These are phyloP conservation scores for Drosophila miranda DNA, from an alignment of 1,140 invertebrate genomes.

Conservation along the genomic window DNA sequence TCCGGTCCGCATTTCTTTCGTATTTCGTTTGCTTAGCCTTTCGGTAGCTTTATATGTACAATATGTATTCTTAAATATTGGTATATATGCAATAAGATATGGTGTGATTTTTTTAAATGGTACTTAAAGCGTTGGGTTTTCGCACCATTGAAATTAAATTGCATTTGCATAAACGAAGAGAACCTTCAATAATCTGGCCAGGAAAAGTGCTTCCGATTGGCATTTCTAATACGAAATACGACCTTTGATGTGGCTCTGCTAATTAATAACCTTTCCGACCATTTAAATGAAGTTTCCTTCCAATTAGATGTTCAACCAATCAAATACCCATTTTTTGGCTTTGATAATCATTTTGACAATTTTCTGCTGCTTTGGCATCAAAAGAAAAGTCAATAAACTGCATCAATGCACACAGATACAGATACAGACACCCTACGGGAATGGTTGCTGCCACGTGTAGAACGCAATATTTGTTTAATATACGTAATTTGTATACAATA, in stretches of 20 bases:
- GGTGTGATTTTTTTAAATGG: slow-evolving; percentile 27
- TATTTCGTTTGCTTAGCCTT: slow-evolving; percentile 47
- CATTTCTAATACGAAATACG: slow-evolving; percentile 9
- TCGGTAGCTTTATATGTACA: slow-evolving; percentile 6
- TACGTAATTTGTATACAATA: slow-evolving; percentile 2
- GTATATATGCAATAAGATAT: background rate
- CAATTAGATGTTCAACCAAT: slow-evolving; percentile 36
- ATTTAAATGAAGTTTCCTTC: slow-evolving; percentile 25
- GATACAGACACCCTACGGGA: background rate
- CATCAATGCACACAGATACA: background rate
- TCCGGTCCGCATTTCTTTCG: slow-evolving; percentile 40
- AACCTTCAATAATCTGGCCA: background rate
- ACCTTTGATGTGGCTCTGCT: slow-evolving; percentile 28
- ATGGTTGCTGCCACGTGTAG: slow-evolving; percentile 32
- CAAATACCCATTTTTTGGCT: slow-evolving; percentile 13
- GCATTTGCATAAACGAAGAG: slow-evolving; percentile 33
- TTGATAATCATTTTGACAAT: slow-evolving; percentile 23
- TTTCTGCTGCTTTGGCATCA: slow-evolving; percentile 11
- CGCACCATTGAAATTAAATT: slow-evolving; percentile 23
- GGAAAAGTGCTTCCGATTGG: slow-evolving; percentile 11
- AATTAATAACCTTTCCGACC: slow-evolving; percentile 2
- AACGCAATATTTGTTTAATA: slow-evolving; percentile 3
- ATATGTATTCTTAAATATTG: background rate
- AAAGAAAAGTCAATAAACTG: slow-evolving; percentile 62
- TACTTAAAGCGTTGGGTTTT: slow-evolving; percentile 17